phyloP scores from a whole-genome alignment of 2,113 vertebrate species.

The Pterocles orientalis region DNA sequence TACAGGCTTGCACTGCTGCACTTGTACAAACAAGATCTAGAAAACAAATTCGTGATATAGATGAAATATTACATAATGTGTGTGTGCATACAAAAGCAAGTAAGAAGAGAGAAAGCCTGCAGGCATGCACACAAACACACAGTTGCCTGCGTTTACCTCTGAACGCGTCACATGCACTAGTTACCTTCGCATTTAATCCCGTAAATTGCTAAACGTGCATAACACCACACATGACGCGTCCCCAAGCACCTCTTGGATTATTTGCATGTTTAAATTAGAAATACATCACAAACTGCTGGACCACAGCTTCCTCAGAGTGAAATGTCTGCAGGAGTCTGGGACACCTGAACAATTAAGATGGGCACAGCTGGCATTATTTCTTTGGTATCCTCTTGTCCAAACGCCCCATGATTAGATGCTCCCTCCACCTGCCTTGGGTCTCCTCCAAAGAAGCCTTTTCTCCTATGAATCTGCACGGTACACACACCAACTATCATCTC shows the following conservation, averaged over 20 bases:
- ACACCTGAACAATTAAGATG: neutral
- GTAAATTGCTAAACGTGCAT: neutral
- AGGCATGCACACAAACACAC: neutral
- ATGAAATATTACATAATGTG: neutral
- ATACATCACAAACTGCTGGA: neutral
- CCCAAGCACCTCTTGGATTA: neutral
- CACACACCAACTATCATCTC: neutral
- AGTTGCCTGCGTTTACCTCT: neutral
- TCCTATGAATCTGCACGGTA: neutral
- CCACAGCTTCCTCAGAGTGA: neutral
- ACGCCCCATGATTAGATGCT: neutral
- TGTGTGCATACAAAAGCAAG: neutral
- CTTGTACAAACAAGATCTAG: neutral
- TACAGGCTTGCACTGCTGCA: neutral
- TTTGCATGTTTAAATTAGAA: neutral
- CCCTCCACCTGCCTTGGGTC: neutral
- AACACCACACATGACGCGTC: neutral
- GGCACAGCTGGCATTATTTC: neutral
- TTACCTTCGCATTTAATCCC: neutral
- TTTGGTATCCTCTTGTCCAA: neutral
- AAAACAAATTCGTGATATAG: neutral
- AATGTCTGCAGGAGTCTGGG: neutral
- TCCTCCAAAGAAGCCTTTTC: neutral
- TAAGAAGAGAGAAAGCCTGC: neutral
- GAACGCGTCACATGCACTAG: accelerated